Evolutionary conservation across 2,888 invertebrate species (phyloP).

Genomic region (Athetis lepigone): DNA sequence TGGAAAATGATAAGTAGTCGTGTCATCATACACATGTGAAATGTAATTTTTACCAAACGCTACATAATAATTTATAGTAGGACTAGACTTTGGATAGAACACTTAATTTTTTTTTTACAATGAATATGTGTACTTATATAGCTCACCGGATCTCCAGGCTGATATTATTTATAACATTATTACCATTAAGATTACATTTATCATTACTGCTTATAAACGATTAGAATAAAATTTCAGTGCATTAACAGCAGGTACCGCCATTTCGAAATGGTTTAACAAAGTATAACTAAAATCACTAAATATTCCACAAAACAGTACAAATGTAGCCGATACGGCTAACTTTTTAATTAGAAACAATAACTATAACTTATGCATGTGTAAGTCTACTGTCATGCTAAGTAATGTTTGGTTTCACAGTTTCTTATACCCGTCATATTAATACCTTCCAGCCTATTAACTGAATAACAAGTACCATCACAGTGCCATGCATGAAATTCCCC

Average conservation of each 20-base stretch:
- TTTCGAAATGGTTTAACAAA: not conserved
- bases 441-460: conserved; percentile 18
- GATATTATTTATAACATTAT: conserved; percentile 30
- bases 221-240: not conserved
- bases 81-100: not conserved
- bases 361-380: conserved; percentile 9
- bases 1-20: conserved; percentile 16
- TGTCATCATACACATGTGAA: not conserved
- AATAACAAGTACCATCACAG: conserved; percentile 19
- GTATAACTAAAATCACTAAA: conserved; percentile 3
- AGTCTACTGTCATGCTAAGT: conserved; percentile 42
- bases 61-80: not conserved
- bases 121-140: not conserved
- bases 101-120: not conserved
- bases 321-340: not conserved
- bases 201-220: conserved; percentile 7
- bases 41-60: not conserved
- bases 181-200: conserved; percentile 28
- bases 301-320: not conserved
- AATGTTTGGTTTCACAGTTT: conserved; percentile 23
- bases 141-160: conserved; percentile 7
- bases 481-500: conserved; percentile 50
- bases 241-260: not conserved
- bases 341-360: conserved; percentile 15
- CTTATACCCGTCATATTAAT: conserved; percentile 20